These are phyloP conservation scores for Porites evermanni DNA, from an alignment of 92 coral and sea anemone species.

Conservation along the genomic window DNA sequence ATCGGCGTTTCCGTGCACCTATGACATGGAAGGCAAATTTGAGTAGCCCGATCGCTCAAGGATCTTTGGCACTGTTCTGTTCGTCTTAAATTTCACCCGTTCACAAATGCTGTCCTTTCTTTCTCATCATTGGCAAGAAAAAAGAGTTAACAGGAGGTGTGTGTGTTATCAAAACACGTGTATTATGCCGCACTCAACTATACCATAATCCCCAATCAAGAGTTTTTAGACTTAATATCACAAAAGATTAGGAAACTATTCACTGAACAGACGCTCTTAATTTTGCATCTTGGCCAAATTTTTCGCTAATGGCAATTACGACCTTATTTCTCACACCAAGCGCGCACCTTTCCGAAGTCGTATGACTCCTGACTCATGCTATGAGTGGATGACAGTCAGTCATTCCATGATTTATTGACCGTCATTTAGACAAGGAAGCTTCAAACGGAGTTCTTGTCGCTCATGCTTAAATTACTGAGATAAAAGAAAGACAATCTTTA, in stretches of 20 bases:
- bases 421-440: constrained; percentile 39
- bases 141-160: not conserved
- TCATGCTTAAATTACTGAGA: constrained; percentile 10
- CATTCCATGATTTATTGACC: constrained; percentile 26
- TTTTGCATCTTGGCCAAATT: not conserved
- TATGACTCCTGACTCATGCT: constrained; percentile 10
- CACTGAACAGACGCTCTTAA: not conserved
- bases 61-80: not conserved
- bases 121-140: not conserved
- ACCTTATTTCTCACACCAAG: not conserved
- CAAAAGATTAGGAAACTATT: not conserved
- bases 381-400: constrained; percentile 13
- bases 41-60: not conserved
- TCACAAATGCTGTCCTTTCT: not conserved
- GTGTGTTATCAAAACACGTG: constrained; percentile 2
- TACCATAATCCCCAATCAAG: not conserved
- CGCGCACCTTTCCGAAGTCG: too few relatives aligned
- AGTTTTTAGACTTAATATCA: constrained; percentile 23
- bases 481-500: not conserved
- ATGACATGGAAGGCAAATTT: not conserved
- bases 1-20: constrained; percentile 25
- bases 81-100: not conserved
- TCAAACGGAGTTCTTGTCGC: not conserved
- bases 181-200: not conserved
- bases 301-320: not conserved